Evolutionary conservation across 2,888 invertebrate genomes (phyloP), one percentile per base, ranked within the genome.

Genomic region (Caenorhabditis plicata): DNA sequence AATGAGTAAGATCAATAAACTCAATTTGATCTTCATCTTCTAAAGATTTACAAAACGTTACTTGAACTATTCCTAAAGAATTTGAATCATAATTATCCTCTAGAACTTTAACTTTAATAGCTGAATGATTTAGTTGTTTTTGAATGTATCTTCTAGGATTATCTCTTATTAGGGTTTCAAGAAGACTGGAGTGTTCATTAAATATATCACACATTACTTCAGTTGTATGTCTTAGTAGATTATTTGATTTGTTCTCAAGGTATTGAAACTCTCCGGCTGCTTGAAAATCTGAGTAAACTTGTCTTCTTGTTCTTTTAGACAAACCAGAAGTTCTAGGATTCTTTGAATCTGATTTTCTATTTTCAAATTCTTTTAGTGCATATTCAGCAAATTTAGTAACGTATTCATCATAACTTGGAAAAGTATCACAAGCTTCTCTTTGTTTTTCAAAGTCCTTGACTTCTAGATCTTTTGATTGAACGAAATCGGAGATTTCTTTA

Each of bases 241-340:
- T 60, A 29, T 64, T 64, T 35, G 58, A 60, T 41, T 53, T 41
- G 29, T 64, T 64, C 38, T 64, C 64, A 15, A 64, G 55, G 32
- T 60, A 64, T 55, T 64, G 58, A 48, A 64, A 64, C 29, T 64
- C 64, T 55, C 60, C 64, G 23, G 58, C 54, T 47, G 60, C 64
- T 64, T 64, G 64, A 47, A 55, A 64, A 33, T 64, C 64, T 47
- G 64, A 50, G 48, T 64, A 60, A 23, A 56, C 4, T 11, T 62
- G 26, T 52, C 61, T 56, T 42, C 32, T 56, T 11, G 22, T 56
- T 47, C 55, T 50, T n/a, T 5, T 17, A n/a, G 5, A 5, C 7
- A 29, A 9, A 9, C 11, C 29, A 8, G 11, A 29, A 29, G 29
- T 8, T 29, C 29, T 29, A 8, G 29, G 29, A 9, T 9, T 29